Percentiles rank a stretch among this genome's conserved stretches.
Evolutionary conservation across 2,113 vertebrate species (phyloP).

Genomic region (Gavialis gangeticus): DNA sequence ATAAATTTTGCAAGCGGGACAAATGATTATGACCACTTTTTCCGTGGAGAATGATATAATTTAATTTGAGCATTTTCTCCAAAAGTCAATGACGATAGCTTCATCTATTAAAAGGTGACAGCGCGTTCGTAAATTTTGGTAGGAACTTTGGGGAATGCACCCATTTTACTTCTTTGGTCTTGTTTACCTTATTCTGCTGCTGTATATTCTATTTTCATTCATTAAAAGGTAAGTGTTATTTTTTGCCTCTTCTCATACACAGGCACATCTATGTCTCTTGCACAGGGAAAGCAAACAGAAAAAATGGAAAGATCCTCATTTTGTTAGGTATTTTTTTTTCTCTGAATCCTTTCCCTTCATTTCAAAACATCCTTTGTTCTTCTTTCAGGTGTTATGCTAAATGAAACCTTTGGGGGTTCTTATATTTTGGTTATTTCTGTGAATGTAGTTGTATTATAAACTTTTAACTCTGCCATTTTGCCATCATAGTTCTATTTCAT

Average conservation of each 20-base stretch:
- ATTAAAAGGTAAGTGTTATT: background rate
- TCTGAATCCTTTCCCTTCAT: too few species aligned
- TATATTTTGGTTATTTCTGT: background rate
- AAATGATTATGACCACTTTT: background rate
- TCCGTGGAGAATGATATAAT: background rate
- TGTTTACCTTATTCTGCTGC: background rate
- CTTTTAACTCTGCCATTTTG: background rate
- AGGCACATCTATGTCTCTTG: background rate
- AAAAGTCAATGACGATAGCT: background rate
- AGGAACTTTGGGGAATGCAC: background rate
- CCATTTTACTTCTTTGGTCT: background rate
- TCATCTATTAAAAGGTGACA: too few species aligned
- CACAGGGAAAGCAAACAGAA: too few species aligned
- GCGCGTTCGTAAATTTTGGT: too few species aligned
- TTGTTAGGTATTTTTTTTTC: too few species aligned
- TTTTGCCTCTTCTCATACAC: background rate
- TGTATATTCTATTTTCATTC: background rate
- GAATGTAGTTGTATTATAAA: background rate
- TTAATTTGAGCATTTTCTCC: background rate
- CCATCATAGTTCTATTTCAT: background rate
- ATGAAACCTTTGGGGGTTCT: background rate
- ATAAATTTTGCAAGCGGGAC: background rate
- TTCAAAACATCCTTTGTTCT: too few species aligned
- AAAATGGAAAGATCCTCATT: too few species aligned
- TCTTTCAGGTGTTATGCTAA: too few species aligned